A percentile compares a stretch with the other conserved stretches of the same genome.
phyloP scores from a whole-genome alignment of 2,113 vertebrate genomes.

The Coracopsis vasa region DNA sequence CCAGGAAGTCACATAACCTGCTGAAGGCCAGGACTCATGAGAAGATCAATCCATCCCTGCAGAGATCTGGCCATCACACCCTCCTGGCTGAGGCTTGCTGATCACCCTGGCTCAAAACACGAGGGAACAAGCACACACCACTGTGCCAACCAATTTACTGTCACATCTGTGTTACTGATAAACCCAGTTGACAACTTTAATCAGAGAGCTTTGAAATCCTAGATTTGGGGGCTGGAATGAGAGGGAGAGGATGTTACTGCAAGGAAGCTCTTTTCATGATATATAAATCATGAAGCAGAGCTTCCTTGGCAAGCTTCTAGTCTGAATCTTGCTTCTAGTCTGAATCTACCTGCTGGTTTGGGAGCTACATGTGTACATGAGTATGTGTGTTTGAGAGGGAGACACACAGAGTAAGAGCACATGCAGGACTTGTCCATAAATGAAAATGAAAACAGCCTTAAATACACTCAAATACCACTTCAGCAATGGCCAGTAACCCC shows the following conservation, averaged over 20 bases:
- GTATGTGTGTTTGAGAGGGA: background rate
- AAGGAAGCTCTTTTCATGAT: background rate
- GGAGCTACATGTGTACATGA: background rate
- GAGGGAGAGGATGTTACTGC: background rate
- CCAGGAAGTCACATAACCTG: background rate
- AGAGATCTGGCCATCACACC: background rate
- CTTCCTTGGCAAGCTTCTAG: background rate
- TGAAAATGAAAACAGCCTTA: background rate
- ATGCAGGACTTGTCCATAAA: background rate
- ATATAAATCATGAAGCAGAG: background rate
- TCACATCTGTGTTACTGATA: fast-evolving
- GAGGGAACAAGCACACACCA: fast-evolving
- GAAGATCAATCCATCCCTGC: background rate
- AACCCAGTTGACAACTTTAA: background rate
- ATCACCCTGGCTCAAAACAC: background rate
- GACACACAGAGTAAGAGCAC: background rate
- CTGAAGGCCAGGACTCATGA: background rate
- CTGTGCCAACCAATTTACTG: background rate
- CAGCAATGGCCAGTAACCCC: background rate
- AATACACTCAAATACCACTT: background rate
- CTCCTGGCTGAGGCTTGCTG: background rate
- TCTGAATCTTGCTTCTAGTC: background rate
- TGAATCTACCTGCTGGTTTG: background rate
- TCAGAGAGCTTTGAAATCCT: background rate
- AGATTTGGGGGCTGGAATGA: background rate